Base-by-base conservation (phyloP, 2,888 invertebrate genomes). In the Eupsilia transversa region DNA sequence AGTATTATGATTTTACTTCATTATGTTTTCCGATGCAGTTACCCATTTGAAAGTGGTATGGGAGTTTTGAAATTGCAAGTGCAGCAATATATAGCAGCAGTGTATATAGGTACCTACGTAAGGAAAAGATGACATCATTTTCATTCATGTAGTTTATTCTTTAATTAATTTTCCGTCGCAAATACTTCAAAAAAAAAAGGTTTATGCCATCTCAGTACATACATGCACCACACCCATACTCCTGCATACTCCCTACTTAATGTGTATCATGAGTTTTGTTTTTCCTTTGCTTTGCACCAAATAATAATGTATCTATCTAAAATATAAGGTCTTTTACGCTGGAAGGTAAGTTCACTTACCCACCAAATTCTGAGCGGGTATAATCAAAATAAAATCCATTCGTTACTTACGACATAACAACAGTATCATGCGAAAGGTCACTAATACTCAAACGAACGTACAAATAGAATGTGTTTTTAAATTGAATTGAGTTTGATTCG, bases 381-480 rank as follows among this genome's bases (percentile, higher is more conserved):
- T 30, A 14, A 52, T 49, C 5, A 56, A 60, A 52, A 68, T 23
- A 41, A 38, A 57, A 52, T 61, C 43, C 17, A 38, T 81, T 56
- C 17, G 35, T 64, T 54, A 35, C 33, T 43, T 23, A 56, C 41
- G 14, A 27, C 59, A n/a, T n/a, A n/a, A 54, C 12, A 56, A 27
- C 46, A 49, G n/a, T 54, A 66, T 33, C 20, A 63, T 57, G 27
- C 41, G 38, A 52, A 43, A n/a, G 41, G 57, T 74, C 54, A 20
- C 49, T 59, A 65, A 61, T 38, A n/a, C 27, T 57, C 27, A 52
- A 74, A 65, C 41, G 17, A 10, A 35, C 41, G 27, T 14, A 46
- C 56, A 60, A 68, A 79, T n/a, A 49, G 59, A 81, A 68, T 56
- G 75, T n/a, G 54, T 81, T 80, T 80, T 68, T 67, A 80, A 79